Base-by-base conservation (phyloP, 2,113 vertebrate species). In the Corydoras maculifer region DNA sequence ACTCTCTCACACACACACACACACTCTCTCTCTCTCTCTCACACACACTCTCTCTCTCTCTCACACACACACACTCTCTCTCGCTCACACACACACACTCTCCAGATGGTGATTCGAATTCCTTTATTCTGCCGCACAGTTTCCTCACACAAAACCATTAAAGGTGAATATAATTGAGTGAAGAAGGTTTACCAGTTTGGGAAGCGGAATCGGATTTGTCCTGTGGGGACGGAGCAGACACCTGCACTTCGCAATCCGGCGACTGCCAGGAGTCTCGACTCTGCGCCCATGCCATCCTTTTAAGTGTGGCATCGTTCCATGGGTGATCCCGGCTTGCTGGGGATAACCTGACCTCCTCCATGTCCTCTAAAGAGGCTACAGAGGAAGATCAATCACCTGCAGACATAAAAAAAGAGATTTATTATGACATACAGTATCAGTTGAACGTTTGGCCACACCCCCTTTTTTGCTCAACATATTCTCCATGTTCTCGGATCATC, bases 261-360 rank as follows among this genome's bases (percentile, higher is more conserved):
- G 87, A 87, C 78, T 92, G 91, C 91, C 93, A 94, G 75, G 94
- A 96, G 76, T 94, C 93, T 73, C 88, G 90, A 89, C 91, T 95
- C 75, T 90, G 88, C 53, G 93, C 94, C 94, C 94, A 98, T 85
- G 92, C 94, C 86, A 82, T 92, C 80, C 92, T 89, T 83, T 84
- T 86, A 71, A 87, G 77, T 9, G 78, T 88, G 58, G 87, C 92
- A 77, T 85, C 82, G 75, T 82, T 88, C 87, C 89, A 86, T 78
- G 86, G 84, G 80, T 86, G 86, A 76, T 81, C 77, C 63, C 76
- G 77, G 75, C 78, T 82, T 63, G 73, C 75, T 70, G 85, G 73
- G 49, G 66, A 48, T 13, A 72, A 32, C 68, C 74, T 81, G 49
- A 77, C 77, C 75, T 86, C 83, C 79, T 87, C 86, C 91, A 91